These are phyloP conservation scores for Escarpia spicata DNA, from an alignment of 2,888 invertebrate genomes.

Conservation along the genomic window DNA sequence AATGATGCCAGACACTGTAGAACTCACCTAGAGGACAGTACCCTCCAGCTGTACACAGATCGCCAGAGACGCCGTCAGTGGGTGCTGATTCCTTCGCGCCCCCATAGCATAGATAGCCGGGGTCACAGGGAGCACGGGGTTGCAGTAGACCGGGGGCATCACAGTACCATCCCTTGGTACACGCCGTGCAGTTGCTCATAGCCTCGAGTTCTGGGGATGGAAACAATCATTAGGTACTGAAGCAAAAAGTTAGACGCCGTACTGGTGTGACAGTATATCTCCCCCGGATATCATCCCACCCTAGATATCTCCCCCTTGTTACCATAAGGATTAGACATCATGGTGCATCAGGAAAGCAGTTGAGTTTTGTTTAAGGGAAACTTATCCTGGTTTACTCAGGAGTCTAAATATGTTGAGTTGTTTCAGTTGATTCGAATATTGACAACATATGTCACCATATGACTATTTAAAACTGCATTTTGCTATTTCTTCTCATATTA, in stretches of 20 bases:
- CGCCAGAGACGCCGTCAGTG: constrained; percentile 56
- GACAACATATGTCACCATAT: too few species aligned
- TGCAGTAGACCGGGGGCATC: constrained; percentile 59
- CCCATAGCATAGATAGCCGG: constrained; percentile 59
- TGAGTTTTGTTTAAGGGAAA: too few species aligned
- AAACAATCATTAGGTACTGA: neutral
- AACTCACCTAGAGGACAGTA: constrained; percentile 54
- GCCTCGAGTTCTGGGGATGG: constrained; percentile 47
- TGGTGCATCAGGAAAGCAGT: too few species aligned
- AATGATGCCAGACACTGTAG: neutral
- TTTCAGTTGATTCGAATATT: too few species aligned
- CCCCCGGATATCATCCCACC: too few species aligned
- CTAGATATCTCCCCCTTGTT: too few species aligned
- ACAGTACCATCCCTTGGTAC: constrained; percentile 60
- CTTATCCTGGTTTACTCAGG: too few species aligned
- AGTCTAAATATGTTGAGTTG: too few species aligned
- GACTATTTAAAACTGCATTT: too few species aligned
- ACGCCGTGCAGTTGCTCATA: constrained; percentile 51
- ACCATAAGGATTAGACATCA: too few species aligned
- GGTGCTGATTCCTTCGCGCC: constrained; percentile 58
- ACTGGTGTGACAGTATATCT: too few species aligned
- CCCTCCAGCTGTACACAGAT: constrained; percentile 59
- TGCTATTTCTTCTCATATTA: too few species aligned
- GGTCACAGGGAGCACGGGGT: constrained; percentile 58
- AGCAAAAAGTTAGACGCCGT: neutral